These are phyloP conservation scores for Caenorhabditis doughertyi DNA, from an alignment of 2,888 invertebrate genomes.

Conservation along the genomic window DNA sequence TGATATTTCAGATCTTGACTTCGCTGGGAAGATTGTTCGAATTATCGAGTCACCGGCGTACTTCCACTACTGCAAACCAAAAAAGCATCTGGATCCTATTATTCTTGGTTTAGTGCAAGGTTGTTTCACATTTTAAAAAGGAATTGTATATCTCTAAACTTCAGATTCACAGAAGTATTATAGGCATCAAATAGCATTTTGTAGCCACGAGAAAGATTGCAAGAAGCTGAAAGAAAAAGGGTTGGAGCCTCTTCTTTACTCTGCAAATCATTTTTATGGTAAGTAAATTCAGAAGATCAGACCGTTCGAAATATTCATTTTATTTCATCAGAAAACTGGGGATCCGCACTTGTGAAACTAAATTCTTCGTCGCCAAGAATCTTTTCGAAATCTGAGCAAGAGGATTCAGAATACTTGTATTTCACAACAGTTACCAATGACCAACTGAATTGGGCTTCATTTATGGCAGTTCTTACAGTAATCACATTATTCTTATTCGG, in stretches of 20 bases:
- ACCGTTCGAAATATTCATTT: not conserved
- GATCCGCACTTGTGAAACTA: not conserved
- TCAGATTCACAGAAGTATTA: not conserved
- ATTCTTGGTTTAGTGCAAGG: not conserved
- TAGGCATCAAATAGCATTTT: not conserved
- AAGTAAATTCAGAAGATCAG: not conserved
- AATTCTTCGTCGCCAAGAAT: not conserved
- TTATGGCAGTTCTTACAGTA: constrained; percentile 35
- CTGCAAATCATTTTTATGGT: not conserved
- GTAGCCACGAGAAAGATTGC: not conserved
- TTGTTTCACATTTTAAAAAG: not conserved
- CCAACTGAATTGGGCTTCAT: not conserved
- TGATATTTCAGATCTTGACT: not conserved
- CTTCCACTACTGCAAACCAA: not conserved
- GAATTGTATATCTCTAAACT: not conserved
- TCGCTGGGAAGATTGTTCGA: not conserved
- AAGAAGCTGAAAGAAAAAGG: not conserved
- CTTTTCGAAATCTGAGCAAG: not conserved
- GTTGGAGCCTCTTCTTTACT: not conserved
- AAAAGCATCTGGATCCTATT: not conserved
- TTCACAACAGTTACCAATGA: not conserved
- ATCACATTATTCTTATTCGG: constrained; percentile 36
- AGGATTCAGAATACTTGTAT: constrained; percentile 25
- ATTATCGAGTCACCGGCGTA: not conserved
- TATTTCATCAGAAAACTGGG: not conserved